Base-by-base conservation (phyloP, 2,113 vertebrate species). In the Corvus cornix region DNA sequence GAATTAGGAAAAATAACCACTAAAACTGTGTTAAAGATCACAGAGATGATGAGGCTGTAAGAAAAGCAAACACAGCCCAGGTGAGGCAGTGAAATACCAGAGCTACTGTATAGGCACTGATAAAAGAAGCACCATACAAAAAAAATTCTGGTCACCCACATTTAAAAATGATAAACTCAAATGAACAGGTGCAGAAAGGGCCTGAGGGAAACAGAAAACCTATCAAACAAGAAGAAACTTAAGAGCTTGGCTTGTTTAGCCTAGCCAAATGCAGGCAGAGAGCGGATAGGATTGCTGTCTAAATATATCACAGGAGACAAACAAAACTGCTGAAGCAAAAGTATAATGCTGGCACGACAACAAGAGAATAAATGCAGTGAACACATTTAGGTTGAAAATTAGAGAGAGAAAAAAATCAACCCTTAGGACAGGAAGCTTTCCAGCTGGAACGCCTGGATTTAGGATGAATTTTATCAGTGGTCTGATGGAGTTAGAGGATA, bases 231-330 rank as follows among this genome's bases (percentile, higher is more conserved):
- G 83, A 94, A 80, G 95, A 90, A 95, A 95, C 86, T 93, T 96
- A 93, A 96, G 93, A 93, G 77, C 89, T 39, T 84, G 68, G 30
- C 83, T 93, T 95, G 43, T 95, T 96, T 93, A 89, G 88, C 79
- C 55, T 63, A 77, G 83, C 79, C 90, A 93, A 97, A 96, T 63
- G 90, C 52, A 93, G 92, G 83, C 94, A 93, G 86, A 55, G 86
- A 58, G 69, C 2, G 0, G 91, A 96, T 95, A 97, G 80, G 76
- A 93, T 97, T 95, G 94, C 95, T 90, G 79, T 92, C 93, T 96
- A 96, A 95, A 97, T 97, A 96, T 97, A 97, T 90, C 95, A 81
- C 94, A 81, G 68, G 86, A 97, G 96, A 94, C 92, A 96, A 95
- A 97, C 90, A 95, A 92, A 94, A 95, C 80, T 92, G 90, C 92